Evolutionary conservation across 2,113 vertebrate genomes (phyloP).

Genomic region (Ciconia boyciana): DNA sequence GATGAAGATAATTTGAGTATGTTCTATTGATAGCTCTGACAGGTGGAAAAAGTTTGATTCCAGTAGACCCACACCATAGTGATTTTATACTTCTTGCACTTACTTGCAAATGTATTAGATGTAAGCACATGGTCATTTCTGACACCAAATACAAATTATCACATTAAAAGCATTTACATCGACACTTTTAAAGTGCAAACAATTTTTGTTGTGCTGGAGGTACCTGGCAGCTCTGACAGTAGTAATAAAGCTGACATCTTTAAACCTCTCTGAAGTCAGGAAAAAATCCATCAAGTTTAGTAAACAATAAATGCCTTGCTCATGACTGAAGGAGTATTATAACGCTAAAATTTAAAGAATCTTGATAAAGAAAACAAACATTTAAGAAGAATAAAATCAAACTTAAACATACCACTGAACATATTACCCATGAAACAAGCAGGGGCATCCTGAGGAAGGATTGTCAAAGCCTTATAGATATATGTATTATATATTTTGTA

Average conservation of each 20-base stretch:
- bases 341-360: not conserved
- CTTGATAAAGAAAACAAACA: not conserved
- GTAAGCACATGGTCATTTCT: not conserved
- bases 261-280: not conserved
- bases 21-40: not conserved
- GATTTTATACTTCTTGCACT: not conserved
- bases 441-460: not conserved
- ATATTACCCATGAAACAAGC: not conserved
- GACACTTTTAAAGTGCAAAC: not conserved
- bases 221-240: not conserved
- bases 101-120: not conserved
- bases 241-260: not conserved
- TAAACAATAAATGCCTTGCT: not conserved
- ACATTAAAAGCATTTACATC: not conserved
- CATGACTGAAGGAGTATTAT: not conserved
- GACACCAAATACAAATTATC: not conserved
- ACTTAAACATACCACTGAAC: not conserved
- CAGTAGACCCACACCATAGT: fast-evolving
- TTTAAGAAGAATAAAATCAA: not conserved
- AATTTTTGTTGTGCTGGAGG: not conserved
- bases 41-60: not conserved
- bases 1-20: not conserved
- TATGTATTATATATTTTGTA: not conserved
- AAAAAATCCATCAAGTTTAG: not conserved
- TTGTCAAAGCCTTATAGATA: not conserved